Evolutionary conservation across 2,113 vertebrate genomes (phyloP).

Genomic region (Lophura nycthemera): DNA sequence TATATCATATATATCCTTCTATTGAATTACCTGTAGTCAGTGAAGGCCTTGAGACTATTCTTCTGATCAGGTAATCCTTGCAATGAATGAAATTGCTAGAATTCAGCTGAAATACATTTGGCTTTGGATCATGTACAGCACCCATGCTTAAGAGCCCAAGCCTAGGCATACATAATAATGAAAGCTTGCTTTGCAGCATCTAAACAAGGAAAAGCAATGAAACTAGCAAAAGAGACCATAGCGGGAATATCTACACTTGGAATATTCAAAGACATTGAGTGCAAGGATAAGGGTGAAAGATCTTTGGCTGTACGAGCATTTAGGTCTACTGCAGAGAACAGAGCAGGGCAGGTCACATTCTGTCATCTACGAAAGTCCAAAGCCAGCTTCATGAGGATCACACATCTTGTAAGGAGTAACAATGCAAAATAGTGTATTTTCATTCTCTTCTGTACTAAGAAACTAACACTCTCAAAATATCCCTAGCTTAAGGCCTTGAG

Average conservation of each 20-base stretch:
- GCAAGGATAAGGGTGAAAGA: background rate
- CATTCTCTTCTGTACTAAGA: background rate
- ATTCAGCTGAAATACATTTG: background rate
- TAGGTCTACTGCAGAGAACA: background rate
- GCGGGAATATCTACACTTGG: background rate
- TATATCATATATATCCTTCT: background rate
- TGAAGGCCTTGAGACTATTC: background rate
- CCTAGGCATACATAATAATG: background rate
- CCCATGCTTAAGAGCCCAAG: background rate
- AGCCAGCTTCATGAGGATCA: background rate
- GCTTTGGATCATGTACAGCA: background rate
- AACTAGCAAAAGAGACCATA: background rate
- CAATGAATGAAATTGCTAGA: background rate
- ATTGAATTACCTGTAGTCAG: background rate
- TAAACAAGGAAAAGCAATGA: background rate
- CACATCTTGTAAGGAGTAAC: background rate
- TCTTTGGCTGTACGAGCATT: background rate
- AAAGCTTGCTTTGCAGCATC: background rate
- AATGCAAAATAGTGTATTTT: background rate
- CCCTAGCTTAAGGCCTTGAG: background rate
- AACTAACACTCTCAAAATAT: background rate
- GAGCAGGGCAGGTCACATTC: background rate
- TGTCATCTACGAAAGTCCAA: background rate
- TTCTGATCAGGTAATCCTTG: background rate
- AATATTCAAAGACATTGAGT: background rate